Percentiles rank a stretch among this genome's conserved stretches.
phyloP scores from a whole-genome alignment of 2,113 vertebrate genomes.

The Oncorhynchus clarkii region DNA sequence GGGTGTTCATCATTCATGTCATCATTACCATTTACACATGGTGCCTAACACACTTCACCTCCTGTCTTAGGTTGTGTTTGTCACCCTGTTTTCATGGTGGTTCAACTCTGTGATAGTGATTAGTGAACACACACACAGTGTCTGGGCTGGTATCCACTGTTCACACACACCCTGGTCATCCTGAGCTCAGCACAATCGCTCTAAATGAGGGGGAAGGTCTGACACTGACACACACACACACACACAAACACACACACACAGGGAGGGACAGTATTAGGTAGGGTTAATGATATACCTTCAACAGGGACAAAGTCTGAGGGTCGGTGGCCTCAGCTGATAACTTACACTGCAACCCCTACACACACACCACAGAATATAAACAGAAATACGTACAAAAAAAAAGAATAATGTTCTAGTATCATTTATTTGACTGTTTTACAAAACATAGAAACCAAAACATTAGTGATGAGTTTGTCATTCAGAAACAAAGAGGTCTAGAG shows the following conservation, averaged over 20 bases:
- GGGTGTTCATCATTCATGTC: too few species aligned
- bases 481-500: slow-evolving; percentile 60
- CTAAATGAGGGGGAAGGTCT: too few species aligned
- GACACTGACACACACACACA: not conserved
- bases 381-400: not conserved
- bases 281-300: slow-evolving; percentile 69
- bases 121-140: not conserved
- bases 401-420: slow-evolving; percentile 52
- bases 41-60: too few species aligned
- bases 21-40: too few species aligned
- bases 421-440: slow-evolving; percentile 71
- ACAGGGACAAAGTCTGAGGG: slow-evolving; percentile 69
- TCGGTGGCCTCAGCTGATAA: slow-evolving; percentile 24
- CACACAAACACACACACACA: not conserved
- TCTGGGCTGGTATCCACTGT: not conserved
- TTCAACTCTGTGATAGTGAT: too few species aligned
- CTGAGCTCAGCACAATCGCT: too few species aligned
- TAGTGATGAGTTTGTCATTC: slow-evolving; percentile 61
- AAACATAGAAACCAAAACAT: slow-evolving; percentile 67
- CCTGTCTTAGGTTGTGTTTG: too few species aligned
- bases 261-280: not conserved
- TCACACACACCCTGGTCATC: too few species aligned
- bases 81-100: too few species aligned
- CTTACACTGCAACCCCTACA: not conserved
- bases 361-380: not conserved